These are phyloP conservation scores for Lycocerus yunnanus DNA, from an alignment of 2,888 invertebrate genomes.

Conservation along the genomic window DNA sequence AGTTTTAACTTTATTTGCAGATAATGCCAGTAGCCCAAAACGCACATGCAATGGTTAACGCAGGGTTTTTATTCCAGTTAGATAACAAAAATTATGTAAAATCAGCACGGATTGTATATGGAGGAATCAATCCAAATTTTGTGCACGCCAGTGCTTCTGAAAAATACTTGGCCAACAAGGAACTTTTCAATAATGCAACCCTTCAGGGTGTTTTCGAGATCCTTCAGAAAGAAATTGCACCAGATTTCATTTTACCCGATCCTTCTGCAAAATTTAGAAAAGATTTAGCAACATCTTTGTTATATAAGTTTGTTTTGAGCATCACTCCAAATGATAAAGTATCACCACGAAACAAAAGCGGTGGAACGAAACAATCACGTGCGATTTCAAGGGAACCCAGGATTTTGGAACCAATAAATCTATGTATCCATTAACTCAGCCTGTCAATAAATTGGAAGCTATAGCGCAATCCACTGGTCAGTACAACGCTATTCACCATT, in stretches of 20 bases:
- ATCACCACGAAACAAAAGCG: constrained; percentile 59
- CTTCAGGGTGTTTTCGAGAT: constrained; percentile 55
- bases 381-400: constrained; percentile 71
- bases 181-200: constrained; percentile 47
- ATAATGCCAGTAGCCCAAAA: constrained; percentile 73
- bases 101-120: constrained; percentile 59
- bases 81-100: constrained; percentile 33
- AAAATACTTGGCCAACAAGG: constrained; percentile 53
- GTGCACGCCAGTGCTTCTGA: constrained; percentile 63
- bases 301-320: constrained; percentile 69
- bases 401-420: constrained; percentile 69
- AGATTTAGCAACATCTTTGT: constrained; percentile 70
- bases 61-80: constrained; percentile 68
- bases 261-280: constrained; percentile 70
- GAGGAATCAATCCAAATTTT: constrained; percentile 62
- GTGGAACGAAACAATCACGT: constrained; percentile 64
- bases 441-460: constrained; percentile 75
- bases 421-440: constrained; percentile 75
- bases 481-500: not conserved
- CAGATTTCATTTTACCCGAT: constrained; percentile 66
- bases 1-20: constrained; percentile 51
- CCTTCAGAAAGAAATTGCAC: constrained; percentile 63
- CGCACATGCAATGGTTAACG: constrained; percentile 74
- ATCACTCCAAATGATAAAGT: constrained; percentile 60
- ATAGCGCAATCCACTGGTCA: constrained; percentile 52